These are phyloP conservation scores for Spondyliosoma cantharus DNA, from an alignment of 2,797 vertebrate genomes.

Conservation along the genomic window DNA sequence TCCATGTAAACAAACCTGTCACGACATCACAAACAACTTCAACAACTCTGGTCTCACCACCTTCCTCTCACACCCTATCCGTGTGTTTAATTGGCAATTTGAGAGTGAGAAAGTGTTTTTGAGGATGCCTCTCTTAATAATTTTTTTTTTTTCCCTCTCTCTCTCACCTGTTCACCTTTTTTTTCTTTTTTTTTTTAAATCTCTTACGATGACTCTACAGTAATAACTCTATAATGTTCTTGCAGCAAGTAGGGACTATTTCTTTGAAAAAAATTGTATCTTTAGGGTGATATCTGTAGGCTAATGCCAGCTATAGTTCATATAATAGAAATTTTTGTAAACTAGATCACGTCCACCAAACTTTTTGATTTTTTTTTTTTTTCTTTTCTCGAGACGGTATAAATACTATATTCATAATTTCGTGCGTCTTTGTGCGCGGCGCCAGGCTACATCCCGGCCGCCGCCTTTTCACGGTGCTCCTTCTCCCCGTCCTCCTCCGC, in stretches of 20 bases:
- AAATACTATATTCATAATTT: conserved; percentile 79
- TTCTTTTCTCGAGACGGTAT: conserved; percentile 70
- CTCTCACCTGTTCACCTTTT: conserved; percentile 45
- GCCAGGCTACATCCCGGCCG: conserved; percentile 89
- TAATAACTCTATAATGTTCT: conserved; percentile 68
- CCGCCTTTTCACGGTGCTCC: conserved; percentile 87
- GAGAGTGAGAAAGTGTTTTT: conserved; percentile 44
- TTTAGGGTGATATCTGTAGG: conserved; percentile 72
- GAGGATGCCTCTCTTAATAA: conserved; percentile 10
- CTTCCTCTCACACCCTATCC: conserved; percentile 12
- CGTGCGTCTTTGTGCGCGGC: conserved; percentile 55
- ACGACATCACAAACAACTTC: conserved; percentile 65
- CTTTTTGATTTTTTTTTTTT: conserved; percentile 57
- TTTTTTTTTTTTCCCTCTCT: too few relatives aligned
- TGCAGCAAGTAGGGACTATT: conserved; percentile 80
- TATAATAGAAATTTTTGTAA: conserved; percentile 83
- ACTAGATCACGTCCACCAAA: conserved; percentile 87
- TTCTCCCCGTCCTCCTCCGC: conserved; percentile 85
- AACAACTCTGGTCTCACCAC: conserved; percentile 51
- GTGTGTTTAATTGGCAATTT: conserved; percentile 34
- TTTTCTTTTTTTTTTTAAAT: too few relatives aligned
- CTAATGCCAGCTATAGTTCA: conserved; percentile 80
- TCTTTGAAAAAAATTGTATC: conserved; percentile 57
- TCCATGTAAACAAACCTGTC: conserved; percentile 70
- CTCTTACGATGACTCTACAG: conserved; percentile 42